Evolutionary conservation across 1,140 invertebrate species (phyloP).

Genomic region (Caenorhabditis latens): DNA sequence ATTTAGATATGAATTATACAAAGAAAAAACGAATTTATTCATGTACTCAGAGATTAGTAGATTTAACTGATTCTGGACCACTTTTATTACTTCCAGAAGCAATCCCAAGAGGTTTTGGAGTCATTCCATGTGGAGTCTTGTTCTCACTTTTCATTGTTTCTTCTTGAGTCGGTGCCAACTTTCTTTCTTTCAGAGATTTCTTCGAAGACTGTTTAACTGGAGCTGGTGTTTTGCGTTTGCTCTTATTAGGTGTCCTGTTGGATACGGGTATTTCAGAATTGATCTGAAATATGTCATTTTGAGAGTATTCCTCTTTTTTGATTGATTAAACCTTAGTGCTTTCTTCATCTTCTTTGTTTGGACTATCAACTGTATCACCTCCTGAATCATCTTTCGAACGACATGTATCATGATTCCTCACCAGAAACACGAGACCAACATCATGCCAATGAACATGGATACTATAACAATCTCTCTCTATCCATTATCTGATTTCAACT

Average conservation of each 20-base stretch:
- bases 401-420: constrained; percentile 39
- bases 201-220: constrained; percentile 3
- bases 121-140: background rate
- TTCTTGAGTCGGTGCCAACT: constrained; percentile 7
- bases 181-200: constrained; percentile 19
- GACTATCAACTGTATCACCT: constrained; percentile 18
- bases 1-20: too few relatives aligned
- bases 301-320: background rate
- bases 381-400: constrained; percentile 17
- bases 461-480: background rate
- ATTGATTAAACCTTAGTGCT: constrained; percentile 34
- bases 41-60: background rate
- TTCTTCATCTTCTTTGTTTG: constrained; percentile 24
- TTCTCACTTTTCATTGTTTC: background rate
- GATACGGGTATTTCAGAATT: constrained; percentile 40
- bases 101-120: background rate
- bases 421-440: background rate
- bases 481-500: background rate
- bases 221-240: background rate
- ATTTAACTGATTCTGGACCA: background rate
- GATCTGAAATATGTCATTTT: background rate
- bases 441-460: constrained; percentile 25
- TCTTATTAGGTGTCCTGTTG: background rate
- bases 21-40: background rate
- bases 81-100: background rate